phyloP scores from a whole-genome alignment of 2,113 vertebrate species.

The Ranitomeya imitator region DNA sequence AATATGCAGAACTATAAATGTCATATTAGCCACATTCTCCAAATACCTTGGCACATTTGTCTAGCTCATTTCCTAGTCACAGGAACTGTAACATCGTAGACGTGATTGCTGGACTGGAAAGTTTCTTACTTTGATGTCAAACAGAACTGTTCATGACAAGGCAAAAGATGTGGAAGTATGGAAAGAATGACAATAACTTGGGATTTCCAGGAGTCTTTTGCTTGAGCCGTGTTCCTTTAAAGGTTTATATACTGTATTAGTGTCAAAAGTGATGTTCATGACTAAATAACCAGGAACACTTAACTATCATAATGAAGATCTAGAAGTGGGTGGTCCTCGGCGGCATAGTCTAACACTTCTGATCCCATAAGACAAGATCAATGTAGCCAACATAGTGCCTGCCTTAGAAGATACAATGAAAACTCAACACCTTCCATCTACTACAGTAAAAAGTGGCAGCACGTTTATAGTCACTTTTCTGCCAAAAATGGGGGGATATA shows the following conservation, averaged over 20 bases:
- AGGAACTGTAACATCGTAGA: not conserved
- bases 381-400: not conserved
- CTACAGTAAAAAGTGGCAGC: too few relatives aligned
- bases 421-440: too few relatives aligned
- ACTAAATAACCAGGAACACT: not conserved
- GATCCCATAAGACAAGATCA: not conserved
- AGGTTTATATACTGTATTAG: not conserved
- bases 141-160: slow-evolving; percentile 7
- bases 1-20: not conserved
- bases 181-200: not conserved
- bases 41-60: not conserved
- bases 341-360: not conserved
- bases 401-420: too few relatives aligned
- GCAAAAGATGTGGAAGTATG: not conserved
- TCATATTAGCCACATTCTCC: not conserved
- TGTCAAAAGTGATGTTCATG: not conserved
- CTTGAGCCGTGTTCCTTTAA: not conserved
- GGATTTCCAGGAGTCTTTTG: not conserved
- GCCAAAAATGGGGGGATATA: too few relatives aligned
- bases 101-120: not conserved
- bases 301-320: not conserved
- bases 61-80: not conserved
- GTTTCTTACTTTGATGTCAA: not conserved
- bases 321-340: not conserved
- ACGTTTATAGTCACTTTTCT: too few relatives aligned